Base-by-base conservation (phyloP, 1,140 invertebrate species). In the Calephelis virginiensis region DNA sequence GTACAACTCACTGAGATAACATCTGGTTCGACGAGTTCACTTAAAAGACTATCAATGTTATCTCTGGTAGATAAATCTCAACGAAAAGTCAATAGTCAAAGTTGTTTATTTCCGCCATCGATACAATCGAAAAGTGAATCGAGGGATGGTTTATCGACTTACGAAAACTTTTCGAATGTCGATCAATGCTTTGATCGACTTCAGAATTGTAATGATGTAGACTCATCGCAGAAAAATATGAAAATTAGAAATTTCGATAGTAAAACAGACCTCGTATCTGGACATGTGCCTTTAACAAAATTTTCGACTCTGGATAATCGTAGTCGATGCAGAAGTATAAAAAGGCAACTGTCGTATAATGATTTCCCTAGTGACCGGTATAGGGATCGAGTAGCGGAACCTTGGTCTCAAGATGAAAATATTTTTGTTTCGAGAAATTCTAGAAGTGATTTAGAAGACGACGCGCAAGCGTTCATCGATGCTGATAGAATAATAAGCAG, bases 221-320 rank as follows among this genome's bases (percentile, higher is more conserved):
- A 70, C 67, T 76, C 71, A 12, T 66, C 76, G 7, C 80, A 83
- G 46, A 88, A 86, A 75, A 78, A 78, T 63, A 69, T 80, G 13
- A 87, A 83, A 78, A 78, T 83, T 71, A 74, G 83, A 66, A 91
- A 79, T 68, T 85, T 84, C 67, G 86, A 90, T 63, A 85, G 75
- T 72, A 90, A 83, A 63, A 80, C 85, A 8, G 83, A 85, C 60
- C 69, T 81, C 9, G 49, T 83, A 17, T 70, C 74, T 28, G 82
- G 77, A 73, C 80, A 80, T 64, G 81, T 82, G 43, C 79, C 86
- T 6, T 70, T 73, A 38, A 85, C 80, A 63, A 91, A 90, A 74
- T 91, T 87, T 80, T 91, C 87, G 47, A 91, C 89, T 46, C 73
- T 91, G 67, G 89, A 91, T 76, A 88, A 86, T 69, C 80, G 86